phyloP scores from a whole-genome alignment of 1,140 invertebrate species.

The Thaumetopoea pityocampa region DNA sequence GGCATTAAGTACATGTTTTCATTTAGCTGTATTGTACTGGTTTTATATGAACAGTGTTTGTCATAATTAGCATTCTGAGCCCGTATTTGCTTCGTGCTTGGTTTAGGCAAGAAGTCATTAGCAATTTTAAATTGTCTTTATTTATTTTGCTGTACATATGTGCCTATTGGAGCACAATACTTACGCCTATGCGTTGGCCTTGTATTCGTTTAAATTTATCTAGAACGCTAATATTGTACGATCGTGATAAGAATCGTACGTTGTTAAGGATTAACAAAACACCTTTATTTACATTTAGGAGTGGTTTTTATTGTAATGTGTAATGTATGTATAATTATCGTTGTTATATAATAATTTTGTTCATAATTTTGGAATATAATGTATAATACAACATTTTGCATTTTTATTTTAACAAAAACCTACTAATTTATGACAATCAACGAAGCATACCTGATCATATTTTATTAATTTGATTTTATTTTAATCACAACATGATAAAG shows the following conservation, averaged over 20 bases:
- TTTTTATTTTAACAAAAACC: conserved; percentile 12
- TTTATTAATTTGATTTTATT: neutral
- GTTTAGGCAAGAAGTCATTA: conserved; percentile 56
- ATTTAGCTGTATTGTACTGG: conserved; percentile 26
- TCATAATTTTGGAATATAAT: conserved; percentile 4
- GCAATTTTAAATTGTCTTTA: conserved; percentile 56
- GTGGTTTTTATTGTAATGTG: neutral
- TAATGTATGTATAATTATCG: neutral
- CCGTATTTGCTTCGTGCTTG: conserved; percentile 36
- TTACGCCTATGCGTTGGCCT: conserved; percentile 12
- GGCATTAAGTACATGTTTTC: conserved; percentile 15
- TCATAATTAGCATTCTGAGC: conserved; percentile 41
- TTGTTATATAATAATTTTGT: conserved; percentile 2
- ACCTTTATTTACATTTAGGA: neutral
- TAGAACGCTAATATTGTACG: conserved; percentile 5
- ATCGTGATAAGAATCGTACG: conserved; percentile 7
- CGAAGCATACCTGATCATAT: neutral
- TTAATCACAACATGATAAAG: neutral
- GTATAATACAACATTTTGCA: conserved; percentile 5
- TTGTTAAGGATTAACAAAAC: neutral
- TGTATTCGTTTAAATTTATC: conserved; percentile 12
- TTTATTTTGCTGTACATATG: conserved; percentile 45
- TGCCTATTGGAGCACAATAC: conserved; percentile 32
- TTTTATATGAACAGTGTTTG: conserved; percentile 42
- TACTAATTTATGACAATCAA: conserved; percentile 1